These are phyloP conservation scores for Melieria picta DNA, from an alignment of 2,888 invertebrate species.

Conservation along the genomic window DNA sequence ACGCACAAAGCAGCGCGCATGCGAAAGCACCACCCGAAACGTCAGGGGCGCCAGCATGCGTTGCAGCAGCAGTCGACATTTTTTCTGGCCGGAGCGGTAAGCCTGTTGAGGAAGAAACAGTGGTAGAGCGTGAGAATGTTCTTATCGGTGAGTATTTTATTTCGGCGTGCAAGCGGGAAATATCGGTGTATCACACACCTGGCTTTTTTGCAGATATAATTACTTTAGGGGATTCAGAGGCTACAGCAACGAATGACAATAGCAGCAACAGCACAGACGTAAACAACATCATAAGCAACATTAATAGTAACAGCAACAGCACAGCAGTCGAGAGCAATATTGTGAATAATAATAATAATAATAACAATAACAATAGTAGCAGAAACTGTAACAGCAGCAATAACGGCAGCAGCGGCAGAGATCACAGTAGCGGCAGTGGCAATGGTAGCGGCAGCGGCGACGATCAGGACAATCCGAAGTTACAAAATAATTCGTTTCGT, in stretches of 20 bases:
- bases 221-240: conserved; percentile 42
- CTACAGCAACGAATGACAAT: conserved; percentile 15
- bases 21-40: conserved; percentile 24
- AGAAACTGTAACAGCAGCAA: conserved; percentile 20
- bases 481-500: conserved; percentile 5
- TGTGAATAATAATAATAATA: conserved; percentile 29
- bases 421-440: conserved; percentile 43
- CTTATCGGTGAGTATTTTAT: neutral
- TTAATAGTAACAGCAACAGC: conserved; percentile 42
- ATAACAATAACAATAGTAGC: conserved; percentile 35
- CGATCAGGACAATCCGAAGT: conserved; percentile 41
- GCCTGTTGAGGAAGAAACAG: conserved; percentile 7
- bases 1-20: conserved; percentile 7
- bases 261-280: conserved; percentile 24
- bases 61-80: neutral
- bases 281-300: conserved; percentile 54
- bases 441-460: conserved; percentile 45
- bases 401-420: conserved; percentile 40
- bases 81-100: conserved; percentile 3
- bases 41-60: neutral
- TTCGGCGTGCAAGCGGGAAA: neutral
- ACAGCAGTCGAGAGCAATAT: neutral
- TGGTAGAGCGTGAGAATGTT: conserved; percentile 7
- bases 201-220: conserved; percentile 49
- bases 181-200: too few relatives aligned